These are phyloP conservation scores for Xylota segnis DNA, from an alignment of 2,888 invertebrate genomes.

Conservation along the genomic window DNA sequence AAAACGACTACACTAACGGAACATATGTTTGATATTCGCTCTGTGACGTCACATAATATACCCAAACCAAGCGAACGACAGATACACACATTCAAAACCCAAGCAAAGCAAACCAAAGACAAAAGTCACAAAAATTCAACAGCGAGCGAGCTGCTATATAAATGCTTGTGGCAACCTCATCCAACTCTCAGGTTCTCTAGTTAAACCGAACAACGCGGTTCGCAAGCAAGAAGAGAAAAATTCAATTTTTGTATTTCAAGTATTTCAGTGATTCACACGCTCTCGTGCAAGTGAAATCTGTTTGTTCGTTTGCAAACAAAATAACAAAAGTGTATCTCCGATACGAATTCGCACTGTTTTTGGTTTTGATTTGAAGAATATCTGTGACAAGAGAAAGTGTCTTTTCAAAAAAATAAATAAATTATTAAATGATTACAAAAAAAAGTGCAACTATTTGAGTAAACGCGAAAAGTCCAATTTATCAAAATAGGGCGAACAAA, in stretches of 20 bases:
- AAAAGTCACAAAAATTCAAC: constrained; percentile 56
- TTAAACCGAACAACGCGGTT: constrained; percentile 76
- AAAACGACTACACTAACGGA: constrained; percentile 58
- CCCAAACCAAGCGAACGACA: constrained; percentile 30
- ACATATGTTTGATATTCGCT: constrained; percentile 69
- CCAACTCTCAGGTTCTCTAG: constrained; percentile 77
- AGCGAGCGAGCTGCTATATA: constrained; percentile 71
- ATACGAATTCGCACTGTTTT: constrained; percentile 48
- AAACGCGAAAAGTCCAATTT: constrained; percentile 43
- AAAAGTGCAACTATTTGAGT: constrained; percentile 59
- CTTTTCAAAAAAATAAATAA: neutral
- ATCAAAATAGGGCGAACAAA: constrained; percentile 80
- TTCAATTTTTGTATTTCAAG: constrained; percentile 23
- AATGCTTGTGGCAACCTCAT: constrained; percentile 62
- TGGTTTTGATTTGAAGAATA: constrained; percentile 48
- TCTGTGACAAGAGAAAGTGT: constrained; percentile 68
- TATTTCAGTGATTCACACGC: constrained; percentile 72
- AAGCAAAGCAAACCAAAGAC: constrained; percentile 12
- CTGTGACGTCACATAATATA: constrained; percentile 70
- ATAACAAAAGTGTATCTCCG: constrained; percentile 22
- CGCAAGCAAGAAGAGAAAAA: constrained; percentile 66
- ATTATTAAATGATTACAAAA: constrained; percentile 29
- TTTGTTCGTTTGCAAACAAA: constrained; percentile 41
- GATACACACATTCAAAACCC: constrained; percentile 1
- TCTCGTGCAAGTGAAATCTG: constrained; percentile 72